Evolutionary conservation across 2,797 vertebrate genomes (phyloP).

Genomic region (Sebastes steindachneri): DNA sequence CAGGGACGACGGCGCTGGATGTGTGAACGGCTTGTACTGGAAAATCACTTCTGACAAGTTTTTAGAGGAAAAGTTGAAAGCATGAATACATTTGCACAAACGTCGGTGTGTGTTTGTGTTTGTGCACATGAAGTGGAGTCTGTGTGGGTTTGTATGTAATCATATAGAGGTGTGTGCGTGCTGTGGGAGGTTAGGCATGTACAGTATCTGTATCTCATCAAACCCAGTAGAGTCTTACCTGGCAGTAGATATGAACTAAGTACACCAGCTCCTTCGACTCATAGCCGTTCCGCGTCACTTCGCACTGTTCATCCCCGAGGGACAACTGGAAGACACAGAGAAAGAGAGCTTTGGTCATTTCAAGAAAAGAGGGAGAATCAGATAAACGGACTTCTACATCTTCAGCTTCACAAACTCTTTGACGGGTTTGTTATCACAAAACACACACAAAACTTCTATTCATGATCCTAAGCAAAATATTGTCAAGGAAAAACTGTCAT

Average conservation of each 20-base stretch:
- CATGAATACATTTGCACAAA: background rate
- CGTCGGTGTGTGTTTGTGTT: background rate
- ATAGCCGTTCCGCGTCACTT: conserved; percentile 92
- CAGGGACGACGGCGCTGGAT: background rate
- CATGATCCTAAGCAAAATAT: background rate
- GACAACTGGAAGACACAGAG: conserved; percentile 79
- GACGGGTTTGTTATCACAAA: background rate
- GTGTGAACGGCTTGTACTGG: conserved; percentile 4
- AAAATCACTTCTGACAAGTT: background rate
- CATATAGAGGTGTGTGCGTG: background rate
- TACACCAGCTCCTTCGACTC: conserved; percentile 97
- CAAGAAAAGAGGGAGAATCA: background rate
- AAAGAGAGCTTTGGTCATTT: conserved; percentile 13
- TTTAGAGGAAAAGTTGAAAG: background rate
- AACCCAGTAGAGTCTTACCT: conserved; percentile 83
- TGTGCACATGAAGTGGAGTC: background rate
- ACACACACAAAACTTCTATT: background rate
- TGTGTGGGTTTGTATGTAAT: background rate
- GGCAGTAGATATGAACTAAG: conserved; percentile 96
- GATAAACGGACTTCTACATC: background rate
- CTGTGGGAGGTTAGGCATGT: background rate
- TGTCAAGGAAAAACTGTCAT: too few relatives aligned
- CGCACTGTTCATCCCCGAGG: conserved; percentile 94
- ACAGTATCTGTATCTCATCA: background rate
- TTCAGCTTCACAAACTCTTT: background rate